Base-by-base conservation (phyloP, 2,797 vertebrate genomes). In the Clangula hyemalis region DNA sequence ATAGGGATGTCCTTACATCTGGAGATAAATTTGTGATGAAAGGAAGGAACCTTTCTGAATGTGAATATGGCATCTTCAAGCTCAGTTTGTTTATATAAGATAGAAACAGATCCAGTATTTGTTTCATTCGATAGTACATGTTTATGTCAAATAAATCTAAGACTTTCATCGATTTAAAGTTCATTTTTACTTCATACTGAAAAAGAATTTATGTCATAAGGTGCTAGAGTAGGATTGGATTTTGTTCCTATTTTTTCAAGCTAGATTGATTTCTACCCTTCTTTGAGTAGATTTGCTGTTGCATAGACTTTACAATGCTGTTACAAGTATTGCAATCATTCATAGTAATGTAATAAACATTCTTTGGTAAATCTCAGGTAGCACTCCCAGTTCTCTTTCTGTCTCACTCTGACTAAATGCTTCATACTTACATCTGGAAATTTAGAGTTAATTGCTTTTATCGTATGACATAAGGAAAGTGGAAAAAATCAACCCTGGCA, bases 141-240 rank as follows among this genome's bases (percentile, higher is more conserved):
- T 69, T 75, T 85, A 56, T 89, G n/a, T 60, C 18, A 80, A 81
- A 94, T 87, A 87, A 80, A 85, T 74, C 17, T 74, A 74, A 83
- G 28, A 41, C 5, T 71, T 87, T 71, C 19, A 80, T 72, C 22
- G 85, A 57, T 89, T 65, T 77, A 18, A 89, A 79, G 13, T 79
- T 95, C 7, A 62, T 75, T 93, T 93, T 92, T 39, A 83, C n/a
- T 53, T 80, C 34, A 27, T 45, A n/a, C 5, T 56, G 25, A 89
- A n/a, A 72, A 81, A 41, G 22, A 60, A 58, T 87, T 72, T 79
- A 20, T 79, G 20, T 74, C 39, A 57, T 39, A 87, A 61, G 5
- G 3, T 89, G 13, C 25, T 83, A 65, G 11, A 76, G 9, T 6
- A 70, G 22, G 19, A 76, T 57, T 66, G 60, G 15, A 89, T 85